A percentile compares a stretch with the other conserved stretches of the same genome.
These are phyloP conservation scores for Drosophila triauraria DNA, from an alignment of 1,140 invertebrate genomes.

Conservation along the genomic window DNA sequence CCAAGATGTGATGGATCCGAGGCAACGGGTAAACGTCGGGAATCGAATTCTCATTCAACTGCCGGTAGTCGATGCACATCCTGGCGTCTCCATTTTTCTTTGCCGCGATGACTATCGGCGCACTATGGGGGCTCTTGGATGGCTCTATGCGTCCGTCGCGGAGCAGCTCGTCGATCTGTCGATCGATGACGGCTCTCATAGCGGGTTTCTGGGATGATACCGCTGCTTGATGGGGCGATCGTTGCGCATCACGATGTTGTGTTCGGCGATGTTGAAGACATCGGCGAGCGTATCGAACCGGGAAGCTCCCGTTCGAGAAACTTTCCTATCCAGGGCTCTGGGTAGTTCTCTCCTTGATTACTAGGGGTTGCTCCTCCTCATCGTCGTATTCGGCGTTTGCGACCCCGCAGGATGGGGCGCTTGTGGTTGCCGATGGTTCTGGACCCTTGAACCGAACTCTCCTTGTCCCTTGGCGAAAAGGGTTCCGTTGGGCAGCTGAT, in stretches of 20 bases:
- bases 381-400: neutral
- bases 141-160: neutral
- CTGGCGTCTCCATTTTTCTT: neutral
- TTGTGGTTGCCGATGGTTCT: neutral
- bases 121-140: neutral
- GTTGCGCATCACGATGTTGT: conserved; percentile 9
- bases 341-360: too few species aligned
- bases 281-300: neutral
- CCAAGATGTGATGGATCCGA: conserved; percentile 71
- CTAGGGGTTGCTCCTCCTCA: neutral
- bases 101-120: neutral
- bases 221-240: conserved; percentile 9
- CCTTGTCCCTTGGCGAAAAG: too few species aligned
- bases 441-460: neutral
- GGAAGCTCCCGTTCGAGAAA: neutral
- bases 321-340: too few species aligned
- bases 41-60: conserved; percentile 26
- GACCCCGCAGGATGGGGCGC: neutral
- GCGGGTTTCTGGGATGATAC: conserved; percentile 26
- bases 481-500: too few species aligned
- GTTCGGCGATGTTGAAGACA: conserved; percentile 4
- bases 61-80: conserved; percentile 2
- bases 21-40: conserved; percentile 85
- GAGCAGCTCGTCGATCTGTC: neutral
- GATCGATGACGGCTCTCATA: conserved; percentile 46